Conservation (phyloP, 2,113 vertebrate genomes). For the Nothocercus julius region DNA sequence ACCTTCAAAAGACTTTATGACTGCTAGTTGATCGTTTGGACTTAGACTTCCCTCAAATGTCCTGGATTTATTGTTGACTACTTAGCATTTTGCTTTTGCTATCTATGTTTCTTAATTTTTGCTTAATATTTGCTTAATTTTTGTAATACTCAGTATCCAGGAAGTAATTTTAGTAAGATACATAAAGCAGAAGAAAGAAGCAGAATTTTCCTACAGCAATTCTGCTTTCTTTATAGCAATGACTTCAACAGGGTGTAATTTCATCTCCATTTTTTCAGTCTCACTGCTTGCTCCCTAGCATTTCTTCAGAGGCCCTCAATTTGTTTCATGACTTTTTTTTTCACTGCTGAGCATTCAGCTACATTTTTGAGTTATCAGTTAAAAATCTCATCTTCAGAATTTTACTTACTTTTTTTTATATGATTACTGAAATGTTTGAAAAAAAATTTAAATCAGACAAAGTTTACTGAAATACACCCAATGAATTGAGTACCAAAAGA, state of each 20-base stretch:
- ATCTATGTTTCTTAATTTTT: not conserved
- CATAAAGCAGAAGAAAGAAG: not conserved
- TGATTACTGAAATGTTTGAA: not conserved
- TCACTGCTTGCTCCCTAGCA: not conserved
- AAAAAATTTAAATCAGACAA: not conserved
- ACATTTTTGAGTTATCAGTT: not conserved
- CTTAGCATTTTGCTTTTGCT: not conserved
- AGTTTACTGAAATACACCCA: not conserved
- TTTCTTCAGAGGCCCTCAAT: not conserved
- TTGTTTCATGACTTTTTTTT: not conserved
- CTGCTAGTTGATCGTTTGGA: not conserved
- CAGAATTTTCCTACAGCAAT: not conserved
- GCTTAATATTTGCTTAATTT: not conserved
- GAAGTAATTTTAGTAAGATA: not conserved
- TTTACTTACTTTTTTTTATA: not conserved
- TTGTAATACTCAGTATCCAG: not conserved
- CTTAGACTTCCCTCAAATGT: not conserved
- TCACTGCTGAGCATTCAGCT: not conserved
- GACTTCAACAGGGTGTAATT: not conserved
- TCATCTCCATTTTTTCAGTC: not conserved
- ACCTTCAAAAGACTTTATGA: not conserved
- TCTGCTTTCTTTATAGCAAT: not conserved
- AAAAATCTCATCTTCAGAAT: not conserved
- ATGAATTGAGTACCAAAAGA: not conserved
- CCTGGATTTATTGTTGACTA: not conserved